These are phyloP conservation scores for Terebella lapidaria DNA, from an alignment of 2,888 invertebrate species.

Conservation along the genomic window DNA sequence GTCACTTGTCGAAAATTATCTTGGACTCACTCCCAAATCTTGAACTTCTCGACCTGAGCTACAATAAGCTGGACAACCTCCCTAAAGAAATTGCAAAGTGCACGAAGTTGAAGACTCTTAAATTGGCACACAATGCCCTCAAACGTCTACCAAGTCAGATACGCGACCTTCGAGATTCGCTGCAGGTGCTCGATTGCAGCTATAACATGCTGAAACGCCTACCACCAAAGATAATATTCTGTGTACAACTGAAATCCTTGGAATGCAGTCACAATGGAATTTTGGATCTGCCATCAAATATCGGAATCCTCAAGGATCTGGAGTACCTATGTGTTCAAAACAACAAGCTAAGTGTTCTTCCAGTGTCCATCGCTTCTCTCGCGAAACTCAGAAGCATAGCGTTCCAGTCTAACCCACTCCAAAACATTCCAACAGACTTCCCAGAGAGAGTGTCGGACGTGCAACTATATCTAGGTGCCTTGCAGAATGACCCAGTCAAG, in stretches of 20 bases:
- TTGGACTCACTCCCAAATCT: conserved; percentile 15
- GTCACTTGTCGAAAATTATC: conserved; percentile 12
- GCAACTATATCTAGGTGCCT: conserved; percentile 19
- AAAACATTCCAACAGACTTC: conserved; percentile 26
- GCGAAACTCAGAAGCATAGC: conserved; percentile 13
- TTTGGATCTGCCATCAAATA: conserved; percentile 20
- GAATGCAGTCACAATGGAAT: conserved; percentile 20
- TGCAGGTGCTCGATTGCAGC: conserved; percentile 15
- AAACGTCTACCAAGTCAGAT: conserved; percentile 18
- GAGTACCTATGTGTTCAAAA: conserved; percentile 18
- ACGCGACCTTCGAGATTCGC: conserved; percentile 7
- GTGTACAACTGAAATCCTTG: conserved; percentile 9
- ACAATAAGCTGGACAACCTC: conserved; percentile 19
- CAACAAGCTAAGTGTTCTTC: conserved; percentile 21
- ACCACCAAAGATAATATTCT: conserved; percentile 11
- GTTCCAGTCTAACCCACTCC: conserved; percentile 24
- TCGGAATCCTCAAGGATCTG: conserved; percentile 17
- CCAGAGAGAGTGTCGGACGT: conserved; percentile 21
- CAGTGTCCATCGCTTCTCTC: conserved; percentile 19
- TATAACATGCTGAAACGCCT: conserved; percentile 17
- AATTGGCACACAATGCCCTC: conserved; percentile 18
- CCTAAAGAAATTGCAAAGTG: conserved; percentile 16
- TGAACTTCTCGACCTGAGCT: conserved; percentile 21
- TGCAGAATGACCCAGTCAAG: conserved; percentile 23
- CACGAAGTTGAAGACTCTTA: conserved; percentile 15